These are phyloP conservation scores for Andrena chrysosceles DNA, from an alignment of 2,888 invertebrate genomes.

Conservation along the genomic window DNA sequence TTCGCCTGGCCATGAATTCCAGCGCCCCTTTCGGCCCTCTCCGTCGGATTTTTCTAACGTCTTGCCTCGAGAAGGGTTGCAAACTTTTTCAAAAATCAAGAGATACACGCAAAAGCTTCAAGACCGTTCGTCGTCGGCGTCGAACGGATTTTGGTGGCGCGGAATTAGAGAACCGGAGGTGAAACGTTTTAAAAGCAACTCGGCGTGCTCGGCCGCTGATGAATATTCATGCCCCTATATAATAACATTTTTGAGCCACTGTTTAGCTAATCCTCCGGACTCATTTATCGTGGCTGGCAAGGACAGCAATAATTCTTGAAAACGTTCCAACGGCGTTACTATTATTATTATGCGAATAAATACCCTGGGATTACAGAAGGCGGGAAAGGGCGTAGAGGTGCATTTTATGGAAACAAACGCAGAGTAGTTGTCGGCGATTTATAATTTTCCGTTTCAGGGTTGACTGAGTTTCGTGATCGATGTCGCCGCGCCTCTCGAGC, in stretches of 20 bases:
- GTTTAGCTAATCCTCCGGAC: slow-evolving; percentile 85
- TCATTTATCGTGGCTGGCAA: slow-evolving; percentile 84
- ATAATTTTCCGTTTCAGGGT: slow-evolving; percentile 36
- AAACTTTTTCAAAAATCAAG: neutral
- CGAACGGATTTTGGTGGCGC: slow-evolving; percentile 15
- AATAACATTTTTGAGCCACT: slow-evolving; percentile 85
- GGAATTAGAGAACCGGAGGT: slow-evolving; percentile 54
- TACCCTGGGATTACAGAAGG: slow-evolving; percentile 80
- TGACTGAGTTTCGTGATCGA: neutral
- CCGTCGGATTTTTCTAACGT: too few relatives aligned
- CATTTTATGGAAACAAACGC: slow-evolving; percentile 68
- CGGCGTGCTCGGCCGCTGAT: slow-evolving; percentile 75
- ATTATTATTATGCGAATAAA: slow-evolving; percentile 84
- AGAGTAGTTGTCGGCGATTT: slow-evolving; percentile 54
- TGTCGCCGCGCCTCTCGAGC: neutral
- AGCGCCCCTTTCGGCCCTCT: neutral
- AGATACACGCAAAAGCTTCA: neutral
- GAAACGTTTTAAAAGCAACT: slow-evolving; percentile 73
- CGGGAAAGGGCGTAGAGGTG: slow-evolving; percentile 66
- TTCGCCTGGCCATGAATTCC: slow-evolving; percentile 1
- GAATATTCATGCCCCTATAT: slow-evolving; percentile 85
- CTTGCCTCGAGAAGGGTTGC: too few relatives aligned
- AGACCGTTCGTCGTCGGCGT: neutral
- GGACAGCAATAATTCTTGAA: slow-evolving; percentile 85
- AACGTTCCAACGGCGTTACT: slow-evolving; percentile 84